Conservation (phyloP, 2,888 invertebrate genomes). For the Kryphioiulus occultus region DNA sequence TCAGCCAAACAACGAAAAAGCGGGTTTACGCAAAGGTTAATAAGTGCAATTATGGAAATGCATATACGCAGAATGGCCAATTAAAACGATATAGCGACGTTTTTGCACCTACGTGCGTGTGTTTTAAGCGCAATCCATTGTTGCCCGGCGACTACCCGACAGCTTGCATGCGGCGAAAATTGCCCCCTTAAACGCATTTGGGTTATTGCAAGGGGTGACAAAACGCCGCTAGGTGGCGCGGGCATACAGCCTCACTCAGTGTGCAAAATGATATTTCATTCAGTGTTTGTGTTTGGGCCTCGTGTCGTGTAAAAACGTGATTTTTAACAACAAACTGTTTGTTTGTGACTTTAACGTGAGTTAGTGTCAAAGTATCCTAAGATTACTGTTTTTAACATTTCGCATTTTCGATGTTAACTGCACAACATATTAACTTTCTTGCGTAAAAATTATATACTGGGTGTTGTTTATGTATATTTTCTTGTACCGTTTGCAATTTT, state of each 20-base stretch:
- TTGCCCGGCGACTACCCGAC: not conserved
- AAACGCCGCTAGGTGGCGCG: not conserved
- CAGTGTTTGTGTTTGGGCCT: no score
- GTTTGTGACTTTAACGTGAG: no score
- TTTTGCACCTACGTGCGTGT: conserved; percentile 6
- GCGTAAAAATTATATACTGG: no score
- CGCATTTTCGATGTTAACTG: no score
- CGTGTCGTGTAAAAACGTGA: no score
- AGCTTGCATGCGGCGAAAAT: not conserved
- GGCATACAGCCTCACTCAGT: not conserved
- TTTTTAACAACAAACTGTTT: no score
- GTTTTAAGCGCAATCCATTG: not conserved
- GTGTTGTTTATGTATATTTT: no score
- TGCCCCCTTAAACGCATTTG: not conserved
- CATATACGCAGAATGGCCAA: not conserved
- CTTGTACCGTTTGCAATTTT: no score
- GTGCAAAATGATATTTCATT: no score
- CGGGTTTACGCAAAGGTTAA: conserved; percentile 6
- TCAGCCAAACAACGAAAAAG: not conserved
- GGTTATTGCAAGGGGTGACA: not conserved
- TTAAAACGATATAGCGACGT: not conserved
- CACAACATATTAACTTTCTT: no score
- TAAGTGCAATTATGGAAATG: conserved; percentile 6
- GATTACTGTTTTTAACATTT: no score
- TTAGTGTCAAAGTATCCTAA: no score